Evolutionary conservation across 2,113 vertebrate species (phyloP), one percentile per base, ranked within the genome.

Genomic region (Hippocampus barbouri): DNA sequence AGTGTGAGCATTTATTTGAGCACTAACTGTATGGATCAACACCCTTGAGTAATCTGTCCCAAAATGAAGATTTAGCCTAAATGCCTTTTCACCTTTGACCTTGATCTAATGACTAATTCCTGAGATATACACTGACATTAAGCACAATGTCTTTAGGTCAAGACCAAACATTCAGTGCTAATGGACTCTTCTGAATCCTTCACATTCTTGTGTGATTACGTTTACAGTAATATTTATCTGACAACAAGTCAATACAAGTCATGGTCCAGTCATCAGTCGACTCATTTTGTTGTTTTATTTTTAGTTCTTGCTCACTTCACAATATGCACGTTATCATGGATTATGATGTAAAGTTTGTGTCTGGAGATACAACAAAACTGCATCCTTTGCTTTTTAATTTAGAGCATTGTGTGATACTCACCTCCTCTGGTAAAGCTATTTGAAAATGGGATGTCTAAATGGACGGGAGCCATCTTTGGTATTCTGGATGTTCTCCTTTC

Each of bases 381-480:
- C 15, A 21, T 5, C 27, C 34, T 5, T 30, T 64, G 34, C 21
- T 20, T 34, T 41, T 54, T 14, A 41, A 23, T 16, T 41, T 40
- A 38, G 7, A 68, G 21, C 66, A 68, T n/a, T 38, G 20, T 54
- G 49, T 34, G 45, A 68, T 74, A 94, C 95, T 96, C 91, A 99
- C 96, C 96, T 95, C 96, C 96, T 94, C 90, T 93, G 85, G 95
- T 83, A 91, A 99, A 98, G 93, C 95, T 98, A 94, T 92, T 98
- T 90, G 96, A 93, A 84, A 97, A 95, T 78, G 95, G 94, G 91
- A 96, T 91, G 90, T 97, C 95, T 93, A 97, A 93, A 90, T 97
- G 94, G 92, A 94, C 94, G 83, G 97, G 95, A 84, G 94, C 90
- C 95, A 98, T 95, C 94, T 98, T 97, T 85, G 96, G 92, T 83